Evolutionary conservation across 2,113 vertebrate genomes (phyloP).

Genomic region (Petromus typicus): DNA sequence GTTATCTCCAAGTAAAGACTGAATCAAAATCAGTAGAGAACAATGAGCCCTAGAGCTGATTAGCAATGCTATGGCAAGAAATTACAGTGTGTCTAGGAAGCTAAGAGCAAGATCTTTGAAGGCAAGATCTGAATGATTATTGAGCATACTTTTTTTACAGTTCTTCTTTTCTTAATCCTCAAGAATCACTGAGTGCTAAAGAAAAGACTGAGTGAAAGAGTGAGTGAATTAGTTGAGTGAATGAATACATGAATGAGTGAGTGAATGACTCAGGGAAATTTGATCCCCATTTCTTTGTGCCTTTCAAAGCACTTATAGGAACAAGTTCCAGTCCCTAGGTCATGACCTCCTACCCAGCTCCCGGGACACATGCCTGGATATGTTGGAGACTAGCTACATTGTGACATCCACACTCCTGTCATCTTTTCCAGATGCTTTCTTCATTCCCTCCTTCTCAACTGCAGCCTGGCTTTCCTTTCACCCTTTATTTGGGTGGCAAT

Average conservation of each 20-base stretch:
- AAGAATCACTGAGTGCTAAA: fast-evolving
- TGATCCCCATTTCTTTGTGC: neutral
- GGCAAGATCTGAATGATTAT: neutral
- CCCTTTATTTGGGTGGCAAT: neutral
- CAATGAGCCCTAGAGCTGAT: neutral
- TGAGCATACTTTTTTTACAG: neutral
- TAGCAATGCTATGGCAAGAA: neutral
- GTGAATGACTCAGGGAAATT: no score
- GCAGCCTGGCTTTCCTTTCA: neutral
- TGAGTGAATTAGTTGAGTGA: neutral
- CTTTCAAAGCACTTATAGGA: neutral
- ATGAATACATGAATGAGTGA: no score
- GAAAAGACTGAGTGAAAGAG: neutral
- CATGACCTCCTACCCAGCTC: neutral
- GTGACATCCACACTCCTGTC: fast-evolving
- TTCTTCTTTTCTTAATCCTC: neutral
- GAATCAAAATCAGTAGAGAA: neutral
- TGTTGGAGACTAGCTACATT: neutral
- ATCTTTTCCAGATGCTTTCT: no score
- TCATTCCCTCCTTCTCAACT: fast-evolving
- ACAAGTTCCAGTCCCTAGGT: neutral
- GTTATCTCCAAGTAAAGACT: fast-evolving
- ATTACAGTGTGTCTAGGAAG: fast-evolving
- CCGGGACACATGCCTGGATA: neutral
- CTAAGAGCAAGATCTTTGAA: neutral